Evolutionary conservation across 2,888 invertebrate species (phyloP).

Genomic region (Phytoseiulus persimilis): DNA sequence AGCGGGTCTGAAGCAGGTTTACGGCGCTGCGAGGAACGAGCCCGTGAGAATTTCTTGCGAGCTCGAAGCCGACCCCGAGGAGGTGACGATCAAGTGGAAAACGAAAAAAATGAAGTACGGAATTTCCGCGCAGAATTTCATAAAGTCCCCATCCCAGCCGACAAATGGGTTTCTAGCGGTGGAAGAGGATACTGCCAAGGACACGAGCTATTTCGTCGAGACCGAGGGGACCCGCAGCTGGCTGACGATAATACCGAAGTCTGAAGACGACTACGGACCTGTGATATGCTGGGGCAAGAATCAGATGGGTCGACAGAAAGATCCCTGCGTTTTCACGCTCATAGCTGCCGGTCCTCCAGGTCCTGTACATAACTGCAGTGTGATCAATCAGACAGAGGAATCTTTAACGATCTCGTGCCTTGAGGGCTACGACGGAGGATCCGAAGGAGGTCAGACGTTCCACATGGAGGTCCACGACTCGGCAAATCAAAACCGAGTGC

Average conservation of each 20-base stretch:
- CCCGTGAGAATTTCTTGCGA: slow-evolving; percentile 44
- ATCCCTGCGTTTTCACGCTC: slow-evolving; percentile 46
- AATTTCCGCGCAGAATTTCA: slow-evolving; percentile 53
- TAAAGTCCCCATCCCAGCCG: neutral
- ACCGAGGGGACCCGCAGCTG: slow-evolving; percentile 43
- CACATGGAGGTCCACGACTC: slow-evolving; percentile 61
- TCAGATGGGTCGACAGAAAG: slow-evolving; percentile 45
- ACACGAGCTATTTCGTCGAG: slow-evolving; percentile 41
- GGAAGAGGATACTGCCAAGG: neutral
- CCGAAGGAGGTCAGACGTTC: slow-evolving; percentile 67
- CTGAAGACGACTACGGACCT: slow-evolving; percentile 47
- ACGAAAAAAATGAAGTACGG: slow-evolving; percentile 22
- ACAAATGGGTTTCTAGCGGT: neutral
- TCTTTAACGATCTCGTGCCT: slow-evolving; percentile 74
- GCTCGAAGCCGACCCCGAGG: slow-evolving; percentile 46
- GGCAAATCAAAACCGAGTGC: slow-evolving; percentile 11
- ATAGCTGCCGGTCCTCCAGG: slow-evolving; percentile 68
- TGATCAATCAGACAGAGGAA: slow-evolving; percentile 75
- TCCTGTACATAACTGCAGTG: slow-evolving; percentile 75
- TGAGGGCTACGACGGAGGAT: slow-evolving; percentile 79
- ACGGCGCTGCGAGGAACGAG: slow-evolving; percentile 46
- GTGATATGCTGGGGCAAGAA: slow-evolving; percentile 47
- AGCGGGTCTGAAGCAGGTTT: slow-evolving; percentile 45
- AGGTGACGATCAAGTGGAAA: slow-evolving; percentile 78
- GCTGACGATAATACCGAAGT: slow-evolving; percentile 46